Percentiles rank a stretch among this genome's conserved stretches.
phyloP scores from a whole-genome alignment of 2,113 vertebrate species.

The Grus americana region DNA sequence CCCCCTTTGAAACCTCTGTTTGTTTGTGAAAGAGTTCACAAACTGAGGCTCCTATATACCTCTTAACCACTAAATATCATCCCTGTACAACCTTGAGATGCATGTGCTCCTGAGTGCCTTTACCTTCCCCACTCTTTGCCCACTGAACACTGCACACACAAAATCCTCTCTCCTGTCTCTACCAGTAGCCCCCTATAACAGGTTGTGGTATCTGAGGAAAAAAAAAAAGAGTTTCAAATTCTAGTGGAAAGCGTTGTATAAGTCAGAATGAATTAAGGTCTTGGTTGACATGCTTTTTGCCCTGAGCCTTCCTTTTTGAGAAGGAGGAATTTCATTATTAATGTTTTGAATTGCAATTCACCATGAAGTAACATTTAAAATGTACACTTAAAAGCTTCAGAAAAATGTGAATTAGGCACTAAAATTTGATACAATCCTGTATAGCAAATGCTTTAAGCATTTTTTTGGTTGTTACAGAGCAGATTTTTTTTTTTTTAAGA shows the following conservation, averaged over 20 bases:
- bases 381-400: neutral
- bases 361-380: neutral
- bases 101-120: neutral
- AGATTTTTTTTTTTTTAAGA: neutral
- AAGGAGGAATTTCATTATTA: neutral
- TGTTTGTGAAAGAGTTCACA: neutral
- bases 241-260: neutral
- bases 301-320: neutral
- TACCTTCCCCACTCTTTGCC: neutral
- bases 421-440: neutral
- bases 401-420: neutral
- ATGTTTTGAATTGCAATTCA: neutral
- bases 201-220: neutral
- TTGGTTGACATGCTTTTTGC: neutral
- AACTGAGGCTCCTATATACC: rapidly evolving
- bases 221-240: neutral
- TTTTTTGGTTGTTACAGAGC: neutral
- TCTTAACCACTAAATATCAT: rapidly evolving
- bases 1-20: neutral
- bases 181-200: no score
- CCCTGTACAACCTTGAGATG: neutral
- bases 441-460: neutral
- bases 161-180: neutral
- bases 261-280: neutral
- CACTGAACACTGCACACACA: neutral